Percentiles rank a stretch among this genome's conserved stretches.
Conservation (phyloP, 53 echinoderm and acorn worm genomes). For the Echinometra lucunter region DNA sequence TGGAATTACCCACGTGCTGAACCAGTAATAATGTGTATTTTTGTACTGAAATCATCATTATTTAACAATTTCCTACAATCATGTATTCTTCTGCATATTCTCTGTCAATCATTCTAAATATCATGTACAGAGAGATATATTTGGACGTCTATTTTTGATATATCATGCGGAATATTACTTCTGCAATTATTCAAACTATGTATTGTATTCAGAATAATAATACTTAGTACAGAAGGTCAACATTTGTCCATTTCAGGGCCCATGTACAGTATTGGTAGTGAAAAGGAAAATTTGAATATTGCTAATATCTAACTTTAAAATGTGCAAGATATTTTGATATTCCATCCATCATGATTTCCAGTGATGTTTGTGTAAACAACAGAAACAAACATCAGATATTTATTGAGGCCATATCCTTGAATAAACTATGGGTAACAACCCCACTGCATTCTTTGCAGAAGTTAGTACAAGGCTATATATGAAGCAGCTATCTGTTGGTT, state of each 20-base stretch:
- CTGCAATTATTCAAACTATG: background rate
- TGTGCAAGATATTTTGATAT: background rate
- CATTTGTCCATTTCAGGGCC: background rate
- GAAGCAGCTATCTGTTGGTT: background rate
- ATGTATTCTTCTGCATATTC: background rate
- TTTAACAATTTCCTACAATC: background rate
- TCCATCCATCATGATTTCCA: background rate
- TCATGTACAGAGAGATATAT: background rate
- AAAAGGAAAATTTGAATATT: background rate
- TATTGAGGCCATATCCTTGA: background rate
- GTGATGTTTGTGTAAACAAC: background rate
- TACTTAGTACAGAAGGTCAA: background rate
- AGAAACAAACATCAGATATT: background rate
- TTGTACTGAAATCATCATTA: conserved; percentile 6
- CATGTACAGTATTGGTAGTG: background rate
- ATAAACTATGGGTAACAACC: background rate
- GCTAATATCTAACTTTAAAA: too few relatives aligned
- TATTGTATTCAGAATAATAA: background rate
- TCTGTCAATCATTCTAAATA: background rate
- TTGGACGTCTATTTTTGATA: background rate
- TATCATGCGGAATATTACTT: background rate
- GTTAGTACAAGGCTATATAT: background rate
- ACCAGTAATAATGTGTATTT: background rate
- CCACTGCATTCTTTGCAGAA: background rate
- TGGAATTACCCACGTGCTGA: too few relatives aligned